phyloP scores from a whole-genome alignment of 2,888 invertebrate species.

The Hirtodrosophila histrioides region DNA sequence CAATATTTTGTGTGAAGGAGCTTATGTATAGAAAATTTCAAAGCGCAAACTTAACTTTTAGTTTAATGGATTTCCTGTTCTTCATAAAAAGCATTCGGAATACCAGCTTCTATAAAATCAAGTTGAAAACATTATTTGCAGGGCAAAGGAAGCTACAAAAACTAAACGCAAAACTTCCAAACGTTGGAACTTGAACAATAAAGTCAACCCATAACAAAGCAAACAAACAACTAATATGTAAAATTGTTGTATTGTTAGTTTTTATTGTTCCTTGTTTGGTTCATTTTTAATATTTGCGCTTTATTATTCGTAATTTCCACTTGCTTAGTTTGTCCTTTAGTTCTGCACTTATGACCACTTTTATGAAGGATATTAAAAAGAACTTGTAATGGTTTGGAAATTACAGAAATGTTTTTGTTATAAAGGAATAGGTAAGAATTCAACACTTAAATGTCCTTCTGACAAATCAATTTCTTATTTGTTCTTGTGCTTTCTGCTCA shows the following conservation, averaged over 20 bases:
- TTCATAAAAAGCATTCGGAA: slow-evolving; percentile 4
- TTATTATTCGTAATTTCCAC: slow-evolving; percentile 50
- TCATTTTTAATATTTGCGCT: slow-evolving; percentile 24
- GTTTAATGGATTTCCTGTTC: slow-evolving; percentile 56
- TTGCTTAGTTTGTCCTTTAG: slow-evolving; percentile 23
- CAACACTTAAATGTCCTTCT: slow-evolving; percentile 9
- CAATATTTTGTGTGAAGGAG: too few species aligned
- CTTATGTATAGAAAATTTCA: slow-evolving; percentile 9
- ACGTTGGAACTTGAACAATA: slow-evolving; percentile 1
- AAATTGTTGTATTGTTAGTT: slow-evolving; percentile 4
- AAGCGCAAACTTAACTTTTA: slow-evolving; percentile 24
- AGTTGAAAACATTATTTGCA: slow-evolving; percentile 11
- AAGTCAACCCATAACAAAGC: slow-evolving; percentile 20
- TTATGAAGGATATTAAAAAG: not conserved
- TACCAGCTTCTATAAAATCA: slow-evolving; percentile 4
- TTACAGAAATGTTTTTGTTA: slow-evolving; percentile 1
- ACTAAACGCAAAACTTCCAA: not conserved
- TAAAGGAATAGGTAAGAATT: not conserved
- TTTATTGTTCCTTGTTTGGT: slow-evolving; percentile 4
- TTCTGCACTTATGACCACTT: slow-evolving; percentile 2
- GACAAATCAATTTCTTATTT: not conserved
- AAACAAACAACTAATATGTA: slow-evolving; percentile 3
- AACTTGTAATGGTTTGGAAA: slow-evolving; percentile 3
- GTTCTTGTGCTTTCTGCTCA: not conserved
- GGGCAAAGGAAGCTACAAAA: not conserved